phyloP scores from a whole-genome alignment of 2,113 vertebrate genomes.

The Chaenocephalus aceratus region DNA sequence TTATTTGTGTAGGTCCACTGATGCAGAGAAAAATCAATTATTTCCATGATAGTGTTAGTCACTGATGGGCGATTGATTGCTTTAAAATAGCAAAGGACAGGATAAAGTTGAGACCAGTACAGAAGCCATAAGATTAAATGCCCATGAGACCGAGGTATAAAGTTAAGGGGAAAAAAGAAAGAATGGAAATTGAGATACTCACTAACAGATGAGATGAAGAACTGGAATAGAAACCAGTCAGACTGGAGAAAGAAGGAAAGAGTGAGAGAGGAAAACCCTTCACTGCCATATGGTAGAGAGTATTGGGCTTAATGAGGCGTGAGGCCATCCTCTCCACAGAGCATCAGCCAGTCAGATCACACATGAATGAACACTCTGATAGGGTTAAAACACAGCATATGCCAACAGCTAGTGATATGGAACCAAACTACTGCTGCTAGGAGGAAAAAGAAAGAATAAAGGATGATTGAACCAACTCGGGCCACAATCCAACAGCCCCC shows the following conservation, averaged over 20 bases:
- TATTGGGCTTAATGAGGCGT: slow-evolving; percentile 80
- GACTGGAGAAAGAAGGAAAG: slow-evolving; percentile 16
- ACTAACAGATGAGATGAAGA: slow-evolving; percentile 62
- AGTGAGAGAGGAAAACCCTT: slow-evolving; percentile 50
- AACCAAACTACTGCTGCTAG: slow-evolving; percentile 60
- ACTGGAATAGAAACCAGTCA: slow-evolving; percentile 55
- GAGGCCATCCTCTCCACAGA: slow-evolving; percentile 70
- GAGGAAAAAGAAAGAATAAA: not conserved
- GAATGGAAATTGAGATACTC: slow-evolving; percentile 35
- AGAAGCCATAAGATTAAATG: slow-evolving; percentile 13
- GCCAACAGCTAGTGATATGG: slow-evolving; percentile 64
- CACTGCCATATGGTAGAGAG: slow-evolving; percentile 79
- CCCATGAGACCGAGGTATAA: slow-evolving; percentile 29
- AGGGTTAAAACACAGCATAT: slow-evolving; percentile 67
- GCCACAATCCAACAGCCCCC: slow-evolving; percentile 17
- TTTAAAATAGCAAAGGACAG: slow-evolving; percentile 11
- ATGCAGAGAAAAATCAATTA: slow-evolving; percentile 4
- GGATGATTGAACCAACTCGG: slow-evolving; percentile 2
- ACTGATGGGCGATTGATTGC: slow-evolving; percentile 31
- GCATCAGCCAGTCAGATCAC: slow-evolving; percentile 68
- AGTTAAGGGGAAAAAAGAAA: not conserved
- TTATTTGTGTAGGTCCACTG: not conserved
- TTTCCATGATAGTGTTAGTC: slow-evolving; percentile 20
- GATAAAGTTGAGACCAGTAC: slow-evolving; percentile 8
- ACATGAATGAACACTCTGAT: slow-evolving; percentile 72